Conservation (phyloP, 2,113 vertebrate genomes). For the Sus scrofa region DNA sequence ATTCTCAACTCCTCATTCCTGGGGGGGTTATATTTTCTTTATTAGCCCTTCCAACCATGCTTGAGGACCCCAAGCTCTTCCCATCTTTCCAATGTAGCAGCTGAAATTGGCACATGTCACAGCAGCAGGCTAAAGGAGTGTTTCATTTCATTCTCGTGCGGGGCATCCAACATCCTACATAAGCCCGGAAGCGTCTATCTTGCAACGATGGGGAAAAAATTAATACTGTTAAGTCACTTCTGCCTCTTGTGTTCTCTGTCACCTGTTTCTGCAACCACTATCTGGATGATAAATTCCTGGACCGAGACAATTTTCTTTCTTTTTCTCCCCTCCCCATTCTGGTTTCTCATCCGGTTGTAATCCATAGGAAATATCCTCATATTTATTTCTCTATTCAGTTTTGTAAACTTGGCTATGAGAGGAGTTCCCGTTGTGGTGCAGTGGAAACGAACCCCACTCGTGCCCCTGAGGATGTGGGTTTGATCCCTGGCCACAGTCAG, state of each 20-base stretch:
- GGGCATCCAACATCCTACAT: rapidly evolving
- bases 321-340: background rate
- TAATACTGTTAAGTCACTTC: background rate
- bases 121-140: rapidly evolving
- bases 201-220: background rate
- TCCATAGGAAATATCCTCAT: background rate
- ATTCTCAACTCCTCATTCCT: background rate
- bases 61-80: background rate
- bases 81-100: no score
- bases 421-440: no score
- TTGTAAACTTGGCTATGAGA: background rate
- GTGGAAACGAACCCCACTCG: no score
- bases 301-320: background rate
- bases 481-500: no score
- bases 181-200: background rate
- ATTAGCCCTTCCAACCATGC: rapidly evolving
- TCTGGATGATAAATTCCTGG: background rate
- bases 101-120: background rate
- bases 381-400: background rate
- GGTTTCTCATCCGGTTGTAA: background rate
- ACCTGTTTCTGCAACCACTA: background rate
- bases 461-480: no score
- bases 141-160: background rate
- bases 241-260: background rate
- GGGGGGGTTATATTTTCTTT: background rate